These are phyloP conservation scores for Nannospalax galili DNA, from an alignment of 2,113 vertebrate genomes.

Conservation along the genomic window DNA sequence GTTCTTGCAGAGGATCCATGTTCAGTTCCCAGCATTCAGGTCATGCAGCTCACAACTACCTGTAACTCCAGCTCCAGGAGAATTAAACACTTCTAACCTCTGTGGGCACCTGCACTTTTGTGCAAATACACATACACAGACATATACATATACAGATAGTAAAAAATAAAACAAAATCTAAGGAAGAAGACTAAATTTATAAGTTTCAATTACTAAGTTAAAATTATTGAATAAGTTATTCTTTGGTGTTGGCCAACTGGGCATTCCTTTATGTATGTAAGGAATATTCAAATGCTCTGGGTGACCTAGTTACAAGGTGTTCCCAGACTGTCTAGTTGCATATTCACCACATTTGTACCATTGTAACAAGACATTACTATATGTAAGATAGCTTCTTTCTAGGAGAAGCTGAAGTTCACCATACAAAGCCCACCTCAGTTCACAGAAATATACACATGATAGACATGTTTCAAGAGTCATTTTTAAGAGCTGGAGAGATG, in stretches of 20 bases:
- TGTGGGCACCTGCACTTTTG: too few relatives aligned
- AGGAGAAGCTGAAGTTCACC: not conserved
- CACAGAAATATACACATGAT: not conserved
- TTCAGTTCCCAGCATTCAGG: too few relatives aligned
- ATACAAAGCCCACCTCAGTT: not conserved
- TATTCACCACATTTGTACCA: not conserved
- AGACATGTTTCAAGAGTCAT: not conserved
- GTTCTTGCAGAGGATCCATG: too few relatives aligned
- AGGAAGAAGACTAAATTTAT: not conserved
- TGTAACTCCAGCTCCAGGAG: too few relatives aligned
- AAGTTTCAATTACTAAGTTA: not conserved
- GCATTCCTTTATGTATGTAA: not conserved
- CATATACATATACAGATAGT: too few relatives aligned
- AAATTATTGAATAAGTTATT: not conserved
- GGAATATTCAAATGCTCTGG: not conserved
- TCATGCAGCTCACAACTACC: too few relatives aligned
- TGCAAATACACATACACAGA: too few relatives aligned
- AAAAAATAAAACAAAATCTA: too few relatives aligned
- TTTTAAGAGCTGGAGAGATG: conserved; percentile 25
- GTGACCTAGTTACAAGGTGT: not conserved
- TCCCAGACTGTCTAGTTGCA: not conserved
- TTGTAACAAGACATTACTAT: not conserved
- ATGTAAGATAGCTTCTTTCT: not conserved
- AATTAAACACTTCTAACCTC: too few relatives aligned
- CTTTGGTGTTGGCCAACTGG: not conserved